Evolutionary conservation across 2,888 invertebrate species (phyloP), one percentile per base, ranked within the genome.

Genomic region (Bibio marci): DNA sequence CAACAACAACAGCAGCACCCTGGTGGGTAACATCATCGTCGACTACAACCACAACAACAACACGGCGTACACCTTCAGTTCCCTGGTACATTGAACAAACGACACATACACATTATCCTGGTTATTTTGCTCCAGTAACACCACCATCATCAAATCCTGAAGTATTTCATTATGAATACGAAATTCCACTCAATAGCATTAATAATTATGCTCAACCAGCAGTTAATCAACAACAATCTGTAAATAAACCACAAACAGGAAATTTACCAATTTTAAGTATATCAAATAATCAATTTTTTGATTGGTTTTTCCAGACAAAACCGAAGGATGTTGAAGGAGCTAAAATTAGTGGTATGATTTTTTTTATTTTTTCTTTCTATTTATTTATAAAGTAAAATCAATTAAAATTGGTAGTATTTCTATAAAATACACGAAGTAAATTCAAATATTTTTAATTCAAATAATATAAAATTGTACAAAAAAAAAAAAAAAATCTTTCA

Each of bases 241-340:
- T 39, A 18, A 30, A 35, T 14, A 17, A 30, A 26, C 40, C 37
- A 17, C 42, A 37, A 30, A 19, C 19, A 6, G 40, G 40, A 25
- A 35, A 31, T 19, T 28, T 38, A n/a, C 32, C 38, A 26, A 11
- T 33, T 22, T 31, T 38, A 12, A 38, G 38, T 26, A 27, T 38
- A 12, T 26, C 33, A 11, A 37, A 44, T 41, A 41, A 39, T 7
- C 44, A 45, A 22, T 48, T 46, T 26, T 41, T 44, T 11, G 39
- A 44, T 17, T 47, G 48, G 46, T 43, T 48, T 22, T 44, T 48
- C 30, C 46, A 48, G 25, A 15, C 39, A 7, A 49, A 46, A 38
- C 31, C 47, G 5, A 45, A 45, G 39, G 10, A 37, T 17, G 22
- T 32, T 17, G n/a, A n/a, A n/a, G n/a, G n/a, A n/a, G n/a, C n/a